Conservation (phyloP, 30 jellyfish, hydroid and myxozoan species). For the Aurelia aurita complex sp. Pacific region DNA sequence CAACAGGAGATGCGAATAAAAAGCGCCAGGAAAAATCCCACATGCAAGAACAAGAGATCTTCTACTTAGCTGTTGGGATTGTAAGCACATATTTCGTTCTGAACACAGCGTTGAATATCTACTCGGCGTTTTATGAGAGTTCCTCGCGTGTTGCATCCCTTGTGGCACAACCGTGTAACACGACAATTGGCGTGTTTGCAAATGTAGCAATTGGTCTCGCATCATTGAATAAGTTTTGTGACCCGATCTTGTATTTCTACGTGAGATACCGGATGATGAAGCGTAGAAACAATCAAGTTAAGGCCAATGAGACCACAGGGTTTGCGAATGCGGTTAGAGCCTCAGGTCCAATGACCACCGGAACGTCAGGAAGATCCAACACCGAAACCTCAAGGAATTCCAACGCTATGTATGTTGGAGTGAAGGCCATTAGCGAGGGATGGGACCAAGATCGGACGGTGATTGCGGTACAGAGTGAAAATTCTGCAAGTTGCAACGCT, state of each 20-base stretch:
- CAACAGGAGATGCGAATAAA: not conserved
- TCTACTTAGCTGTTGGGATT: not conserved
- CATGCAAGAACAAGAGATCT: not conserved
- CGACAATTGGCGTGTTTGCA: conserved; percentile 1
- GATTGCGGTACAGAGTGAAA: too few species aligned
- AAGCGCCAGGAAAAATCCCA: not conserved
- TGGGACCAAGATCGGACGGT: too few species aligned
- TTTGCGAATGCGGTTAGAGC: too few species aligned
- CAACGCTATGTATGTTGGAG: too few species aligned
- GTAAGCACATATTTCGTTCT: conserved; percentile 10
- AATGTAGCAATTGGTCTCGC: conserved; percentile 14
- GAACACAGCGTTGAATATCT: conserved; percentile 6
- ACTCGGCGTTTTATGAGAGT: conserved; percentile 8
- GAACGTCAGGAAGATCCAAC: too few species aligned
- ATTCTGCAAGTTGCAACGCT: too few species aligned
- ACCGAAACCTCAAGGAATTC: too few species aligned
- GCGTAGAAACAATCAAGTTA: not conserved
- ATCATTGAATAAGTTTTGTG: not conserved
- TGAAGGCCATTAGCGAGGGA: too few species aligned
- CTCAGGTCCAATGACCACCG: too few species aligned
- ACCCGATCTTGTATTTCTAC: conserved; percentile 22
- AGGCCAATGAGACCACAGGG: too few species aligned
- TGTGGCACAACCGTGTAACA: conserved; percentile 19
- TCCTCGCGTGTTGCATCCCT: not conserved
- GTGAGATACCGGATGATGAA: not conserved